These are phyloP conservation scores for Hirudinaria manillensis DNA, from an alignment of 2,888 invertebrate species.

Conservation along the genomic window DNA sequence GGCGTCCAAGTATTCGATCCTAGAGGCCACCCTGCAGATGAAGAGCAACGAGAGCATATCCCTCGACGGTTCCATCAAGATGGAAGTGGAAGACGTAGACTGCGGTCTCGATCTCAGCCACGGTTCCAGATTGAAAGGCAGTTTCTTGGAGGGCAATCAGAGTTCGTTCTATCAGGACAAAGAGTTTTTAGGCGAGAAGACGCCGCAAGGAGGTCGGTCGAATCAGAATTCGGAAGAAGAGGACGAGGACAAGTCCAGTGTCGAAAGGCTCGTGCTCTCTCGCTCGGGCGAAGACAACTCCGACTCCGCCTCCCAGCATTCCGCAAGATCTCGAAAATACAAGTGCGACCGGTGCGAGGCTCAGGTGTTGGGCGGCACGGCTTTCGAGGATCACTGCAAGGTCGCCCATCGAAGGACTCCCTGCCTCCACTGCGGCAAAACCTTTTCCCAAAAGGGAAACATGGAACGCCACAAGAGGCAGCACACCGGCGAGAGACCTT, in stretches of 20 bases:
- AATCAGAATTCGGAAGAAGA: conserved; percentile 6
- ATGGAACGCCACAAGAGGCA: conserved; percentile 34
- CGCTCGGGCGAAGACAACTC: neutral
- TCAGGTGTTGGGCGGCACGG: conserved; percentile 2
- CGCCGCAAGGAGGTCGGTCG: neutral
- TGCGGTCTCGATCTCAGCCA: conserved; percentile 21
- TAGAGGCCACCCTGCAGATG: neutral
- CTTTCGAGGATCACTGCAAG: conserved; percentile 32
- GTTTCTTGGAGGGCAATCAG: neutral
- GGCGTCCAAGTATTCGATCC: neutral
- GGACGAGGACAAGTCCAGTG: neutral
- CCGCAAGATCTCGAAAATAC: conserved; percentile 1
- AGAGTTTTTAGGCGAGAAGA: neutral
- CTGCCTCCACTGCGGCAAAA: conserved; percentile 32
- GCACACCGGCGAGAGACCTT: conserved; percentile 35
- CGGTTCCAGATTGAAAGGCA: neutral
- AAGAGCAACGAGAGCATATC: neutral
- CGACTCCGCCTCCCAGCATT: neutral
- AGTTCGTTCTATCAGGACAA: neutral
- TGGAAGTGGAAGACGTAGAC: conserved; percentile 12
- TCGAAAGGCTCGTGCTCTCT: neutral
- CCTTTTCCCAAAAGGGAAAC: conserved; percentile 35
- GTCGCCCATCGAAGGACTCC: conserved; percentile 32
- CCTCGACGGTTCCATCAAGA: neutral
- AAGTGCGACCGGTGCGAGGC: conserved; percentile 30